Evolutionary conservation across 92 coral and sea anemone species (phyloP), one percentile per base, ranked within the genome.

Genomic region (Paragorgia papillata): DNA sequence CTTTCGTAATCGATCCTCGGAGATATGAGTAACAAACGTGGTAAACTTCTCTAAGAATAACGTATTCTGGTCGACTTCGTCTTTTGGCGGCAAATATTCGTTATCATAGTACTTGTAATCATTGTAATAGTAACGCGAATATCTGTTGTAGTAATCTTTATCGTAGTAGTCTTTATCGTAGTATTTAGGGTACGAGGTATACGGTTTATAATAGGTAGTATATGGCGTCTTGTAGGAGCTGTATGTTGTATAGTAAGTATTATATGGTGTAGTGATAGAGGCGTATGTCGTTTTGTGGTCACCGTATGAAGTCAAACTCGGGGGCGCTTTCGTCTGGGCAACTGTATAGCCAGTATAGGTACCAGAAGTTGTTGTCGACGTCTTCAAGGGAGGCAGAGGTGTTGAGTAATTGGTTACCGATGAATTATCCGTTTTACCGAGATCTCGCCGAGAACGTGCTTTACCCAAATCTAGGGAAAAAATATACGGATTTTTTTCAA

Each of bases 1-100:
- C 56, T 76, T 61, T 59, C 17, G 67, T 77, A 86, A 61, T 30
- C 70, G 70, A 1, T 66, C 34, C 61, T 67, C 79, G 24, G 86
- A 80, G 43, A 75, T 64, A 34, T 79, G 67, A 21, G 86, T 85
- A 13, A 86, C 79, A 61, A 62, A 56, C 13, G 83, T 65, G 3
- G 81, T 57, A 10, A 86, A 55, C 19, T 74, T 71, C 50, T 82
- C 90, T 46, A 80, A 44, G 40, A 68, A 68, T 18, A 44, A 25
- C 1, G 48, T 51, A 15, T 68, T 7, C 43, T 68, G 5, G 25
- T 68, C 31, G 0, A 68, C 59, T 26, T 68, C 57, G 4, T 68
- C 75, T n/a, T 9, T 19, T 7, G 37, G 53, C 2, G 75, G 75
- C 20, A 68, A 39, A 2, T 20, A 68, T 25, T 68, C 75, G 14